phyloP scores from a whole-genome alignment of 2,113 vertebrate genomes.

The Struthio camelus region DNA sequence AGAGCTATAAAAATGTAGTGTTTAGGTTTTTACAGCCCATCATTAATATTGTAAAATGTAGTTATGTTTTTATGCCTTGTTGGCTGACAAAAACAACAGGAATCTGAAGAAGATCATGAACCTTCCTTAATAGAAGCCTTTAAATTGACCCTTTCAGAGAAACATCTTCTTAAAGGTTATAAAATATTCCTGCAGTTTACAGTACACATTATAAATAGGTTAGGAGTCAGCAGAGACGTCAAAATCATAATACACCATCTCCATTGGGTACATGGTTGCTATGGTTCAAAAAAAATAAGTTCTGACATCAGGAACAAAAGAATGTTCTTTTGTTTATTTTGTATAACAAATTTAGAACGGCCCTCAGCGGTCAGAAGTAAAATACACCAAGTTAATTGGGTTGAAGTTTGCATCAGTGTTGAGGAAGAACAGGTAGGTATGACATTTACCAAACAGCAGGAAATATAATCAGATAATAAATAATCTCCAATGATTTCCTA shows the following conservation, averaged over 20 bases:
- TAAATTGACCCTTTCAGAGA: conserved; percentile 6
- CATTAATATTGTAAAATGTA: conserved; percentile 70
- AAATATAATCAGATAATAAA: not conserved
- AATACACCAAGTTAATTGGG: not conserved
- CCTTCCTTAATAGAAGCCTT: conserved; percentile 23
- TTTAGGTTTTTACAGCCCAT: conserved; percentile 63
- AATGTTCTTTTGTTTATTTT: not conserved
- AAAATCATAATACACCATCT: not conserved
- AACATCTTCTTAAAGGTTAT: not conserved
- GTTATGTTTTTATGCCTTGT: conserved; percentile 40
- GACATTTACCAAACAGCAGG: not conserved
- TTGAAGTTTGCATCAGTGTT: not conserved
- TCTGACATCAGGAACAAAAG: not conserved
- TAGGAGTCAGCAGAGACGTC: not conserved
- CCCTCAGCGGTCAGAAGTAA: not conserved
- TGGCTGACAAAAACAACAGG: conserved; percentile 53
- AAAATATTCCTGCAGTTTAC: not conserved
- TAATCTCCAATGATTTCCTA: no score
- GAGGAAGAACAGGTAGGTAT: not conserved
- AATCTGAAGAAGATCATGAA: conserved; percentile 49
- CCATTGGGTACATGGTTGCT: not conserved
- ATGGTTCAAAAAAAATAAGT: not conserved
- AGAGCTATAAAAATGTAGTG: conserved; percentile 69
- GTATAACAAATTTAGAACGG: not conserved
- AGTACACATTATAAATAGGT: not conserved